phyloP scores from a whole-genome alignment of 2,888 invertebrate genomes.

The Petrophora chlorosata region DNA sequence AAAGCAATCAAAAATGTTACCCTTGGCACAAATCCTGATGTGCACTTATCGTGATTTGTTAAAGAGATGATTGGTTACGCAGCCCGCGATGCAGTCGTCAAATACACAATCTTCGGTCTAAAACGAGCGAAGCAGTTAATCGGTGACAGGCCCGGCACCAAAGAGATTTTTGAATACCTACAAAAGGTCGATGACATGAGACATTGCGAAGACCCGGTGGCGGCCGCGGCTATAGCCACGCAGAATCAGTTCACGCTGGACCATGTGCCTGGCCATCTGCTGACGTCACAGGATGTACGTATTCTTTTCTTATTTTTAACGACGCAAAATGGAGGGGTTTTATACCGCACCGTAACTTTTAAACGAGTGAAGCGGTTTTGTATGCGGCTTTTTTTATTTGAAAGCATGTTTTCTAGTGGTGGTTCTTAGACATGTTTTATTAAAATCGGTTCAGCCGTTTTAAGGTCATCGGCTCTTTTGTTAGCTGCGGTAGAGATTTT shows the following conservation, averaged over 20 bases:
- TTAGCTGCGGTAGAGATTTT: too few species aligned
- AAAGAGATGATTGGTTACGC: constrained; percentile 19
- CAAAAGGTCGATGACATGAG: constrained; percentile 77
- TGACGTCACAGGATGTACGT: constrained; percentile 85
- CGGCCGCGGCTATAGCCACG: constrained; percentile 77
- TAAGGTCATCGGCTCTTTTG: too few species aligned
- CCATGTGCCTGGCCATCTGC: constrained; percentile 87
- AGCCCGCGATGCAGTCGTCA: constrained; percentile 71
- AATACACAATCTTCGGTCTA: constrained; percentile 82
- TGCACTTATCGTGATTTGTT: too few species aligned
- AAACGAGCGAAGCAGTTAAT: constrained; percentile 73
- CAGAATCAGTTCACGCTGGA: constrained; percentile 84
- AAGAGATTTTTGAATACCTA: constrained; percentile 71
- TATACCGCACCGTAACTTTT: too few species aligned
- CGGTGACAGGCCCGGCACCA: constrained; percentile 63
- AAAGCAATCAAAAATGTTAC: too few species aligned
- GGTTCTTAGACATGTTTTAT: too few species aligned
- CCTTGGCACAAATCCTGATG: too few species aligned
- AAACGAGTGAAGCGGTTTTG: too few species aligned
- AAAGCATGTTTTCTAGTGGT: too few species aligned
- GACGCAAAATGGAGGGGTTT: background rate
- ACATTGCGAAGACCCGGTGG: constrained; percentile 75
- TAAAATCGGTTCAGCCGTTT: too few species aligned
- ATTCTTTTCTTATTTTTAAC: background rate
- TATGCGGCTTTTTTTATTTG: too few species aligned